These are phyloP conservation scores for Acanthaster planci DNA, from an alignment of 35 echinoderm and acorn worm species.

Conservation along the genomic window DNA sequence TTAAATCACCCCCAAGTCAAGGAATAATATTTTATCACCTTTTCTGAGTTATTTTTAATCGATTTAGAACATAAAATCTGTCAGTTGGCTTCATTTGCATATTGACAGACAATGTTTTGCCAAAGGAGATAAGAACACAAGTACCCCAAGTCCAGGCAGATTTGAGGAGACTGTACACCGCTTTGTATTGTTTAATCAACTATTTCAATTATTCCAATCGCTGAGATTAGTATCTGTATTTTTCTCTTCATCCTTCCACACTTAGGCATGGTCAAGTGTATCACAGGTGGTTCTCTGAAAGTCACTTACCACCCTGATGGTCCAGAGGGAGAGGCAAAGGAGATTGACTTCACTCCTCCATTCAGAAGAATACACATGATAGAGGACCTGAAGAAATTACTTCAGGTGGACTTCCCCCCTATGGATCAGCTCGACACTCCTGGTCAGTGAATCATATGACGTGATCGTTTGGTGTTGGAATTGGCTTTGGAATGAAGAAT, in stretches of 20 bases:
- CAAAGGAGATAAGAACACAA: no score
- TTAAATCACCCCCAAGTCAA: no score
- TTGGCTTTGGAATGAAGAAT: neutral
- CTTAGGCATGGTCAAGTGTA: slow-evolving; percentile 81
- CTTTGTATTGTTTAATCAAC: no score
- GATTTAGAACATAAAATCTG: no score
- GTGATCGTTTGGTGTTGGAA: neutral
- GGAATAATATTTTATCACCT: no score
- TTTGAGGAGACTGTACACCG: no score
- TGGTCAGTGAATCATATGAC: slow-evolving; percentile 64
- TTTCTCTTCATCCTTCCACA: neutral
- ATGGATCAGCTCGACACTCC: slow-evolving; percentile 59
- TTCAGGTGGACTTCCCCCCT: slow-evolving; percentile 85
- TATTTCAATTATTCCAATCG: no score
- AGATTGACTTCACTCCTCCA: slow-evolving; percentile 93
- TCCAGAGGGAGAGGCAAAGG: slow-evolving; percentile 79
- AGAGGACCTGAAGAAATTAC: slow-evolving; percentile 75
- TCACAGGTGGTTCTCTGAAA: slow-evolving; percentile 67
- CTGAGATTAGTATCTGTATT: no score
- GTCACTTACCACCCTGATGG: slow-evolving; percentile 91
- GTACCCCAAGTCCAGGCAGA: no score
- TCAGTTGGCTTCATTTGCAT: no score
- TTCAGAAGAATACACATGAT: slow-evolving; percentile 92
- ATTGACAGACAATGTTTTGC: no score
- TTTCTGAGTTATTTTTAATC: no score